These are phyloP conservation scores for Mastigias papua DNA, from an alignment of 30 jellyfish, hydroid and myxozoan genomes.

Conservation along the genomic window DNA sequence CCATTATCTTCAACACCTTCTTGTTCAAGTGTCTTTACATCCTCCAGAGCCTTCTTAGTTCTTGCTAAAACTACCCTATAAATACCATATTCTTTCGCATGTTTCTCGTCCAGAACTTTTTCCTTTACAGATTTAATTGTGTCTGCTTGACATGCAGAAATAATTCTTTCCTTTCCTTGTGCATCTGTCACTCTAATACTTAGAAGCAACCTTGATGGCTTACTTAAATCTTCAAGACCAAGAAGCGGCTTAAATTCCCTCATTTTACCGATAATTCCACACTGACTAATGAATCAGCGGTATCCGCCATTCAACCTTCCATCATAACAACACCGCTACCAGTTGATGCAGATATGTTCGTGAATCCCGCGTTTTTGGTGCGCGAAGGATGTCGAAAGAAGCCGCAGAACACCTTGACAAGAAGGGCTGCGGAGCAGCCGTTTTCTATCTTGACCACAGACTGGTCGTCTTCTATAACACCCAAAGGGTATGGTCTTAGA, in stretches of 20 bases:
- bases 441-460: too few relatives aligned
- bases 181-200: conserved; percentile 75
- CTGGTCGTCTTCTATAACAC: too few relatives aligned
- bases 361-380: conserved; percentile 1
- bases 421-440: too few relatives aligned
- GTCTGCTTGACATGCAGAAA: conserved; percentile 85
- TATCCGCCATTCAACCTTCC: conserved; percentile 25
- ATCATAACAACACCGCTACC: conserved; percentile 17
- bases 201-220: conserved; percentile 78
- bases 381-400: too few relatives aligned
- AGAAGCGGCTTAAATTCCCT: conserved; percentile 91
- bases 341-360: neutral
- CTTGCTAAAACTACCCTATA: conserved; percentile 76
- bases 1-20: conserved; percentile 95
- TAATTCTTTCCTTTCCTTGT: conserved; percentile 79
- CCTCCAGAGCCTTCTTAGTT: conserved; percentile 85
- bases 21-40: conserved; percentile 87
- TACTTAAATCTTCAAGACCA: conserved; percentile 86
- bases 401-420: too few relatives aligned
- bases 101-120: conserved; percentile 86
- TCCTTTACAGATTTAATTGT: conserved; percentile 85
- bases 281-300: neutral
- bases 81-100: conserved; percentile 81
- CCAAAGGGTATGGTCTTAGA: too few relatives aligned
- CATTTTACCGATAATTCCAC: conserved; percentile 42